Evolutionary conservation across 2,113 vertebrate species (phyloP).

Genomic region (Gallinago jamesoni): DNA sequence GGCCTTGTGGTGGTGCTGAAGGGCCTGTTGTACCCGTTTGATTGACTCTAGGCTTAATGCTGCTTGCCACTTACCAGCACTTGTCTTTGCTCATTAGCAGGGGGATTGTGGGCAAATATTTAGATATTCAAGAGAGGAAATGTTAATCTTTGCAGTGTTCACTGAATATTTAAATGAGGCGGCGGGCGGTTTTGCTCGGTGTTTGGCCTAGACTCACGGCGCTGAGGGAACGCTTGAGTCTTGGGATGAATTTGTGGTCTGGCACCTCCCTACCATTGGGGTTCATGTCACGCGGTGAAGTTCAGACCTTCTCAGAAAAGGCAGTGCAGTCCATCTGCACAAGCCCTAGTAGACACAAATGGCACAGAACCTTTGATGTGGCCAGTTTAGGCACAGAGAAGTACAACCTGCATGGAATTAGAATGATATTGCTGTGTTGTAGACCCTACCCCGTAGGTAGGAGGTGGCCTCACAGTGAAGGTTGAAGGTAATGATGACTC

Average conservation of each 20-base stretch:
- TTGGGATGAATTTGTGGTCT: not conserved
- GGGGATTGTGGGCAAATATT: conserved; percentile 71
- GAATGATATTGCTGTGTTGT: not conserved
- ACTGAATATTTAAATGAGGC: conserved; percentile 71
- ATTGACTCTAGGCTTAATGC: conserved; percentile 93
- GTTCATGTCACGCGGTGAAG: not conserved
- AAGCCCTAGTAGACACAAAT: not conserved
- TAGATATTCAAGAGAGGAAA: conserved; percentile 72
- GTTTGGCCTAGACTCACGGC: conserved; percentile 11
- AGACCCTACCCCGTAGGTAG: not conserved
- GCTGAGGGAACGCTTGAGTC: not conserved
- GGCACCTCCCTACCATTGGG: not conserved
- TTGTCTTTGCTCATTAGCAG: conserved; percentile 93
- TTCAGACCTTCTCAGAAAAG: not conserved
- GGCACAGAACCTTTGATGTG: not conserved
- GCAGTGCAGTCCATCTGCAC: accelerated
- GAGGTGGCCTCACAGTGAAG: not conserved
- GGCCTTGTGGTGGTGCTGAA: conserved; percentile 82
- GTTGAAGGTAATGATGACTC: accelerated
- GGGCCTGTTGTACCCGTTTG: conserved; percentile 83
- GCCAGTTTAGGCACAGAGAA: not conserved
- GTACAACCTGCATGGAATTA: not conserved
- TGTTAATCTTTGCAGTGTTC: conserved; percentile 71
- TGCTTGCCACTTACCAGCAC: conserved; percentile 91
- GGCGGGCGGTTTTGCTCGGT: conserved; percentile 1